Conservation (phyloP, 2,888 invertebrate genomes). For the Lutraria lutraria region DNA sequence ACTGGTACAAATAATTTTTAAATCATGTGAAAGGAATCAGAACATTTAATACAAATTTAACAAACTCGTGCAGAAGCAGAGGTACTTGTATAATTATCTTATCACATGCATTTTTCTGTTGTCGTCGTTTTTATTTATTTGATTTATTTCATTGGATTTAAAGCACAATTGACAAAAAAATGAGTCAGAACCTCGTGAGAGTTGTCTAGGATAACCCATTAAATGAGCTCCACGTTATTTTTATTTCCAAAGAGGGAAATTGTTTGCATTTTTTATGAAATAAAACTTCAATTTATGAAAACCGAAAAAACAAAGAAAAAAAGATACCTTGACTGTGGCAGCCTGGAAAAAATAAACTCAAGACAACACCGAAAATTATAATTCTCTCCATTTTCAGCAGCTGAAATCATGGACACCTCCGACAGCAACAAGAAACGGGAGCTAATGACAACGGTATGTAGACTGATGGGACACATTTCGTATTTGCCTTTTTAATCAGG, state of each 20-base stretch:
- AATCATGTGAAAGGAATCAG: too few relatives aligned
- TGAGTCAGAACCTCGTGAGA: neutral
- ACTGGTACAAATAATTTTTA: too few relatives aligned
- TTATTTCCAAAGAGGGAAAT: too few relatives aligned
- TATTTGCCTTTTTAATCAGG: neutral
- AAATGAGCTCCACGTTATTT: neutral
- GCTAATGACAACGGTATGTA: neutral
- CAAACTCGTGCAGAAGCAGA: too few relatives aligned
- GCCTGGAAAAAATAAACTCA: neutral
- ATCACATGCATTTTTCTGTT: too few relatives aligned
- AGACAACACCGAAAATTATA: neutral
- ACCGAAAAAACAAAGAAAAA: neutral
- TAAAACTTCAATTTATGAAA: neutral
- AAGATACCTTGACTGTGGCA: neutral
- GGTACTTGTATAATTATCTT: too few relatives aligned
- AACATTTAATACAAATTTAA: too few relatives aligned
- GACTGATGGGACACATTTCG: neutral
- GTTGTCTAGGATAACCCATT: neutral
- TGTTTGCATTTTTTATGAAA: too few relatives aligned
- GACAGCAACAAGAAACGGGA: neutral
- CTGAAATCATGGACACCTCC: neutral
- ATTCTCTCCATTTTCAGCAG: neutral
- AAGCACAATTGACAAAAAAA: neutral
- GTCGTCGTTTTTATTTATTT: too few relatives aligned
- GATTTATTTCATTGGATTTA: too few relatives aligned